phyloP scores from a whole-genome alignment of 1,140 invertebrate species.

The Panulirus ornatus region DNA sequence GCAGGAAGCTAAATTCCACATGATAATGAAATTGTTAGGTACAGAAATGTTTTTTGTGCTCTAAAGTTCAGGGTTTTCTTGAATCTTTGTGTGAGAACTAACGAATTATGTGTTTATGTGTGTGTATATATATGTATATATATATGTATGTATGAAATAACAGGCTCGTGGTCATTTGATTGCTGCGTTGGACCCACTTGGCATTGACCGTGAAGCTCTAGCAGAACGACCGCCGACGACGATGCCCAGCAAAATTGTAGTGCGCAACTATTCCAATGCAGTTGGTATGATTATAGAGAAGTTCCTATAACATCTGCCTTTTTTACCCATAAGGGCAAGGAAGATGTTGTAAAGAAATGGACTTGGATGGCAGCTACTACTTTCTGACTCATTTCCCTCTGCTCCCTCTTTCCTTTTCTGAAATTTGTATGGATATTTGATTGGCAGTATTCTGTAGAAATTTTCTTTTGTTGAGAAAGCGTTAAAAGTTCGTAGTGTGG shows the following conservation, averaged over 20 bases:
- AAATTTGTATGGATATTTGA: too few relatives aligned
- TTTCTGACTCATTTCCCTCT: not conserved
- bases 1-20: too few relatives aligned
- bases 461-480: too few relatives aligned
- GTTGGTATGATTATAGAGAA: slow-evolving; percentile 66
- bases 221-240: slow-evolving; percentile 59
- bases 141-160: slow-evolving; percentile 38
- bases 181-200: slow-evolving; percentile 97
- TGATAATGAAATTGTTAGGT: too few relatives aligned
- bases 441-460: too few relatives aligned
- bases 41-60: not conserved
- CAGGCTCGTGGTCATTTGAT: slow-evolving; percentile 94
- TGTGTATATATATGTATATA: slow-evolving; percentile 25
- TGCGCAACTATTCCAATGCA: slow-evolving; percentile 69
- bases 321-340: not conserved
- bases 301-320: not conserved
- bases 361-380: slow-evolving; percentile 27
- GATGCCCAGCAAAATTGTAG: slow-evolving; percentile 69
- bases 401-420: not conserved
- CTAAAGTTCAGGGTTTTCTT: not conserved
- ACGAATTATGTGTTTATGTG: slow-evolving; percentile 42
- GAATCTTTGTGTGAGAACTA: not conserved
- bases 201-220: slow-evolving; percentile 84
- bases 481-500: too few relatives aligned
- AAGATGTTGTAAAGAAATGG: not conserved